Percentiles rank a stretch among this genome's conserved stretches.
Evolutionary conservation across 2,888 invertebrate species (phyloP).

Genomic region (Sarcophaga subvicina): DNA sequence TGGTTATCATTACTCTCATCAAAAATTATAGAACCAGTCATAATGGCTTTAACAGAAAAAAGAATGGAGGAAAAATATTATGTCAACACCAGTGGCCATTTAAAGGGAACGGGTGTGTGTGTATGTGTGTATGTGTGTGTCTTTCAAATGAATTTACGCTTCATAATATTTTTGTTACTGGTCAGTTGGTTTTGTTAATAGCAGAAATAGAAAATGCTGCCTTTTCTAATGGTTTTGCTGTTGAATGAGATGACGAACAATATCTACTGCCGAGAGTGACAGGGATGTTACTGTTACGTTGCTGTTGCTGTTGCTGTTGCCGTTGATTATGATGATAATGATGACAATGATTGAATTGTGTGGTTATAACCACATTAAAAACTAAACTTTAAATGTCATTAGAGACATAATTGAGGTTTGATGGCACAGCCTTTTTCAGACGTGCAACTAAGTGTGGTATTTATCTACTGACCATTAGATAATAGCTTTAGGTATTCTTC

Average conservation of each 20-base stretch:
- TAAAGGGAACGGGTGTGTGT: slow-evolving; percentile 22
- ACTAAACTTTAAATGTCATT: slow-evolving; percentile 42
- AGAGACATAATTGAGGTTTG: slow-evolving; percentile 31
- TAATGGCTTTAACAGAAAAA: background rate
- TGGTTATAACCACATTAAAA: slow-evolving; percentile 52
- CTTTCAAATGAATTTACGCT: slow-evolving; percentile 1
- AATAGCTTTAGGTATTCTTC: slow-evolving; percentile 54
- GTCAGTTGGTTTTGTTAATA: slow-evolving; percentile 8
- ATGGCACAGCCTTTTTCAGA: background rate
- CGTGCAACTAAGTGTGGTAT: slow-evolving; percentile 27
- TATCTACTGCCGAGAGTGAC: background rate
- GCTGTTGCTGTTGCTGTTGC: slow-evolving; percentile 7
- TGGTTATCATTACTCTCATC: slow-evolving; percentile 40
- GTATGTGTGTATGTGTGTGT: background rate
- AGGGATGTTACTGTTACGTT: background rate
- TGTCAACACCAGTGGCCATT: slow-evolving; percentile 21
- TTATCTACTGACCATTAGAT: slow-evolving; percentile 60
- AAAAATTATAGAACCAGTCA: slow-evolving; percentile 33
- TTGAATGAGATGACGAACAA: background rate
- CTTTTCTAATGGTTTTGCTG: background rate
- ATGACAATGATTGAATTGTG: slow-evolving; percentile 58
- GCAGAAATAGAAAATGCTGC: background rate
- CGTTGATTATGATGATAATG: slow-evolving; percentile 22
- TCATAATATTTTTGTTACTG: slow-evolving; percentile 28
- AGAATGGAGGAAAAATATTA: slow-evolving; percentile 12